Conservation (phyloP, 2,888 invertebrate species). For the Drosophila falleni region DNA sequence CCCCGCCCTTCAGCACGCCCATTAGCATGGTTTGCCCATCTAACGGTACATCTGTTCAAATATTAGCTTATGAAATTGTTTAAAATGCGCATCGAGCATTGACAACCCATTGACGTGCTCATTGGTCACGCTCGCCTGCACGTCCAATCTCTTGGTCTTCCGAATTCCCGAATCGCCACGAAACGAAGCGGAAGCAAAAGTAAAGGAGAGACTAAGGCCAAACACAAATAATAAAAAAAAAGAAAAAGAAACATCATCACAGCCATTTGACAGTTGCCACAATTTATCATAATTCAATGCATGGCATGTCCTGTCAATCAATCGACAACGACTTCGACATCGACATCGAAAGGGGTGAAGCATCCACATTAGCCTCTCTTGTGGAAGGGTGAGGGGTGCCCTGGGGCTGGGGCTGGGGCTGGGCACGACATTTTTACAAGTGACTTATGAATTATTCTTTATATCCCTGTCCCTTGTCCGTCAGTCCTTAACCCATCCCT, state of each 20-base stretch:
- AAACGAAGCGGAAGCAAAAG: not conserved
- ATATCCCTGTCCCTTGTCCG: slow-evolving; percentile 41
- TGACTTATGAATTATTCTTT: slow-evolving; percentile 83
- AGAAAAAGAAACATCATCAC: slow-evolving; percentile 57
- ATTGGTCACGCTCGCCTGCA: slow-evolving; percentile 65
- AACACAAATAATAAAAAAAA: slow-evolving; percentile 28
- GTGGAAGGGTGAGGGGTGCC: slow-evolving; percentile 1
- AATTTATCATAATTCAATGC: slow-evolving; percentile 85
- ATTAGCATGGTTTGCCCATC: slow-evolving; percentile 18
- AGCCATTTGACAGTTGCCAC: slow-evolving; percentile 83
- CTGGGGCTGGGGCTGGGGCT: slow-evolving; percentile 9
- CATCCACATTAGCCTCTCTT: slow-evolving; percentile 63
- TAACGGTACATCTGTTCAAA: slow-evolving; percentile 70
- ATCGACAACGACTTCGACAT: slow-evolving; percentile 36
- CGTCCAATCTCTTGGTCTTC: slow-evolving; percentile 13
- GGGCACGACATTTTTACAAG: slow-evolving; percentile 70
- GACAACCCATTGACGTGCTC: slow-evolving; percentile 59
- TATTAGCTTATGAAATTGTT: slow-evolving; percentile 77
- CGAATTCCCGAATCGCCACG: not conserved
- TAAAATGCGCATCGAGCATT: slow-evolving; percentile 64
- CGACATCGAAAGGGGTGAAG: slow-evolving; percentile 67
- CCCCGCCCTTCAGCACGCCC: slow-evolving; percentile 4
- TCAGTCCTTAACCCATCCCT: slow-evolving; percentile 11
- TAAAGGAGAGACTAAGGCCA: slow-evolving; percentile 4
- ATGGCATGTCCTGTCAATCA: slow-evolving; percentile 78